Evolutionary conservation across 2,797 vertebrate genomes (phyloP).

Genomic region (Australoheros facetus): DNA sequence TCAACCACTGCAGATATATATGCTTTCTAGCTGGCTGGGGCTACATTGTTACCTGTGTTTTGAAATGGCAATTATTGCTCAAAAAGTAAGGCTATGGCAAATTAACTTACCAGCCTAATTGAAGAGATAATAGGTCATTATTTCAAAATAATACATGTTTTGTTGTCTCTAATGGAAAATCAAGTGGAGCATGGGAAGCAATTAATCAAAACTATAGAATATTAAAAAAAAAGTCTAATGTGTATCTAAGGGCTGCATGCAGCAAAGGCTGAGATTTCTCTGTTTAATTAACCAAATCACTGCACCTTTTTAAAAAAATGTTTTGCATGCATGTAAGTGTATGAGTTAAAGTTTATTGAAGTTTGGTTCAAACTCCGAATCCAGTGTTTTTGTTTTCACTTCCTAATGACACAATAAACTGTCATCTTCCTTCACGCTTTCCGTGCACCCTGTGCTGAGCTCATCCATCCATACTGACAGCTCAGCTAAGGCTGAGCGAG

Average conservation of each 20-base stretch:
- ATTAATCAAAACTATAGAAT: background rate
- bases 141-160: background rate
- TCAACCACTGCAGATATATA: constrained; percentile 2
- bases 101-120: background rate
- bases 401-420: constrained; percentile 26
- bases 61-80: background rate
- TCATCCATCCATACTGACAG: constrained; percentile 63
- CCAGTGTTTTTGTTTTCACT: background rate
- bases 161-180: constrained; percentile 4
- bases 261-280: background rate
- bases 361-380: background rate
- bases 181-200: background rate
- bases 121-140: background rate
- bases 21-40: background rate
- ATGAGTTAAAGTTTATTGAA: background rate
- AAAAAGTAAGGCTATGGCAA: background rate
- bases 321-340: background rate
- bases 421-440: constrained; percentile 33
- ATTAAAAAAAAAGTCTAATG: background rate
- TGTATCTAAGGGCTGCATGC: background rate
- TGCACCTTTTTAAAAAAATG: background rate
- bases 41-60: background rate
- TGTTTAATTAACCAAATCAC: background rate
- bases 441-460: constrained; percentile 8
- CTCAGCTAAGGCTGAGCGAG: constrained; percentile 42